These are phyloP conservation scores for Creontiades dilutus DNA, from an alignment of 2,888 invertebrate genomes.

Conservation along the genomic window DNA sequence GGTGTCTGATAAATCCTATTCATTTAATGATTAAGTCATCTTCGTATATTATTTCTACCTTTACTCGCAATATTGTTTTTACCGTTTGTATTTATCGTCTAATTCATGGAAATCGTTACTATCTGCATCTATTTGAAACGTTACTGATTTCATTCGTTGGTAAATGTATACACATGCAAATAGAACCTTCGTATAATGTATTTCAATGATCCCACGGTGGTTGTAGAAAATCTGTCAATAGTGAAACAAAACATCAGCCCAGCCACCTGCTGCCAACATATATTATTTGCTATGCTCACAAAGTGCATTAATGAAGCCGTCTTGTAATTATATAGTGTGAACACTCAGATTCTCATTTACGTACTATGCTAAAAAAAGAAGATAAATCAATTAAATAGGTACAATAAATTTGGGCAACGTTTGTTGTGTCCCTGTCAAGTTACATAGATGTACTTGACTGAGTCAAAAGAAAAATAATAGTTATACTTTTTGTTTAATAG, in stretches of 20 bases:
- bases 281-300: slow-evolving; percentile 6
- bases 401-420: too few species aligned
- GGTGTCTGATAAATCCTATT: too few species aligned
- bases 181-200: too few species aligned
- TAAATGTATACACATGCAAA: too few species aligned
- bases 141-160: too few species aligned
- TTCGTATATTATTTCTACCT: too few species aligned
- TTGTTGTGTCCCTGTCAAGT: neutral
- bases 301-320: slow-evolving; percentile 26
- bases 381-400: neutral
- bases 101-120: too few species aligned
- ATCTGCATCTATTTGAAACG: too few species aligned
- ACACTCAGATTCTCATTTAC: neutral
- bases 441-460: neutral
- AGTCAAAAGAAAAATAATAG: neutral
- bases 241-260: neutral
- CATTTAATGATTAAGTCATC: too few species aligned
- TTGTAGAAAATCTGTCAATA: neutral
- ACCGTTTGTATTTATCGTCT: too few species aligned
- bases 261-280: neutral
- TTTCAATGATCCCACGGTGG: neutral
- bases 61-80: too few species aligned
- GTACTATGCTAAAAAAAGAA: neutral
- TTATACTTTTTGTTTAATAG: slow-evolving; percentile 18
- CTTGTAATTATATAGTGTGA: neutral